Conservation (phyloP, 2,797 vertebrate species). For the Trachurus trachurus region DNA sequence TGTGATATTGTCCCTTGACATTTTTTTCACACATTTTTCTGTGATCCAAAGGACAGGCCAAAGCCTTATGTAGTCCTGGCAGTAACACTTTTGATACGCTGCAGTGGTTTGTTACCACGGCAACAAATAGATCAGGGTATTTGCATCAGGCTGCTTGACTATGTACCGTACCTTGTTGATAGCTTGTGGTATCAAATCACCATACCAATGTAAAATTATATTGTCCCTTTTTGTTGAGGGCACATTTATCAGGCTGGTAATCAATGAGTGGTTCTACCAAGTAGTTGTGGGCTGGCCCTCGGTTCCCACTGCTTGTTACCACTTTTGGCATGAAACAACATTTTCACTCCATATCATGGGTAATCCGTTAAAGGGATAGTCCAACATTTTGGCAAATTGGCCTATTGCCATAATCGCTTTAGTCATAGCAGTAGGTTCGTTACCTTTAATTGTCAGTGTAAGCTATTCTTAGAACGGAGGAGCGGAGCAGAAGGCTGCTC, state of each 20-base stretch:
- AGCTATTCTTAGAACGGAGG: no score
- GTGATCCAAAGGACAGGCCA: conserved; percentile 18
- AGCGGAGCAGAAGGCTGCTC: no score
- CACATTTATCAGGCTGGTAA: neutral
- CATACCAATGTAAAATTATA: neutral
- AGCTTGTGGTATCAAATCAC: neutral
- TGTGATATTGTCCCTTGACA: conserved; percentile 42
- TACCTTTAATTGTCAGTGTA: no score
- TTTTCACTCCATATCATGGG: conserved; percentile 18
- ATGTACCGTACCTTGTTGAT: neutral
- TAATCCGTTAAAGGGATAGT: conserved; percentile 57
- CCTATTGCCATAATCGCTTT: no score
- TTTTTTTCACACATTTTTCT: no score
- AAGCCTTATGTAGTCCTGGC: conserved; percentile 2
- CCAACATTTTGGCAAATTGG: no score
- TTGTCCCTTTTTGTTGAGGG: neutral
- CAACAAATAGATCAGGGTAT: conserved; percentile 12
- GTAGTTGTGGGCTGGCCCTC: neutral
- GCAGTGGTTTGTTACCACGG: conserved; percentile 20
- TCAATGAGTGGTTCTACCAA: neutral
- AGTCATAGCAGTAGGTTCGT: no score
- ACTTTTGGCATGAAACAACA: neutral
- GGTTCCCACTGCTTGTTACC: neutral
- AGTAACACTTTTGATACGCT: conserved; percentile 17
- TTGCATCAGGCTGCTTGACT: conserved; percentile 5